These are phyloP conservation scores for Clivina fossor DNA, from an alignment of 2,888 invertebrate species.

Conservation along the genomic window DNA sequence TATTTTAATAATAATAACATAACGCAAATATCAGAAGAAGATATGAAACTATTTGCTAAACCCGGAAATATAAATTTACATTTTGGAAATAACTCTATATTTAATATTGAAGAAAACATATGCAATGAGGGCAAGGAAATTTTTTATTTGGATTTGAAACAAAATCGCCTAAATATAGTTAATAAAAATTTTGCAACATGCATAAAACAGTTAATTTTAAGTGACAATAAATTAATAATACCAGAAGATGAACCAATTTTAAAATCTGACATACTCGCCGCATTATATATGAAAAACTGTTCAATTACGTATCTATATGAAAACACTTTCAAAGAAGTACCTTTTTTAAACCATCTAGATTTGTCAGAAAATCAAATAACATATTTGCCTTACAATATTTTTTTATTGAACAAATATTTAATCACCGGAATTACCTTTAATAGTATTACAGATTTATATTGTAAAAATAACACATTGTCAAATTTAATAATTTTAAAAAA, in stretches of 20 bases:
- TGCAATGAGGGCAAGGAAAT: background rate
- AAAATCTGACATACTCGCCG: background rate
- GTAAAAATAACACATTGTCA: too few species aligned
- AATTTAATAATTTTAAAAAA: too few species aligned
- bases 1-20: background rate
- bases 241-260: conserved; percentile 1
- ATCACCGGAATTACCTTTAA: too few species aligned
- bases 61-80: background rate
- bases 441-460: too few species aligned
- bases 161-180: background rate
- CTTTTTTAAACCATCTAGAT: too few species aligned
- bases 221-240: conserved; percentile 1
- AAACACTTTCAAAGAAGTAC: too few species aligned
- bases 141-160: background rate
- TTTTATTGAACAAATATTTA: too few species aligned
- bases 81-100: conserved; percentile 4
- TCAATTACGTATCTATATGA: background rate
- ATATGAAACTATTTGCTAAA: background rate
- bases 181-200: background rate
- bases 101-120: conserved; percentile 1
- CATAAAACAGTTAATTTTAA: conserved; percentile 3
- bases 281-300: conserved; percentile 7
- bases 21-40: background rate
- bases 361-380: too few species aligned
- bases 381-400: too few species aligned